A percentile compares a stretch with the other conserved stretches of the same genome.
These are phyloP conservation scores for Genyomyrus donnyi DNA, from an alignment of 2,113 vertebrate genomes.

Conservation along the genomic window DNA sequence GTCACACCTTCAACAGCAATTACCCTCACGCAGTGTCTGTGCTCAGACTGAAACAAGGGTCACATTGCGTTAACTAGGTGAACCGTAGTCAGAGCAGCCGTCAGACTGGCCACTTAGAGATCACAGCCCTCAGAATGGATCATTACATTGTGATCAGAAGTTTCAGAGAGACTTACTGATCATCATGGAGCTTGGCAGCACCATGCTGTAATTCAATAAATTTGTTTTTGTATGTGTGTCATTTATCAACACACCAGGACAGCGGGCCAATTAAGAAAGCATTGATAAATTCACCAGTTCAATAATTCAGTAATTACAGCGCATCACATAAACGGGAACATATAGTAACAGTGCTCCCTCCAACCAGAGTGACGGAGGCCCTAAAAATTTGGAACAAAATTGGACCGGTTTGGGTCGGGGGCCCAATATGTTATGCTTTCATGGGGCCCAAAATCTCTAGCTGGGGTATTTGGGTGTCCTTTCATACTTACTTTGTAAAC, in stretches of 20 bases:
- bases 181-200: neutral
- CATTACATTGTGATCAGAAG: neutral
- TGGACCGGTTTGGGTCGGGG: neutral
- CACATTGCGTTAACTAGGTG: neutral
- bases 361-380: neutral
- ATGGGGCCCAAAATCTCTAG: neutral
- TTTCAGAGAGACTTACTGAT: neutral
- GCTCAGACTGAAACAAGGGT: neutral
- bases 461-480: neutral
- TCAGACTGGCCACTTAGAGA: neutral
- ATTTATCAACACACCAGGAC: neutral
- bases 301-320: neutral
- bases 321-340: neutral
- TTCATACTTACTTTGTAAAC: neutral
- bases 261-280: neutral
- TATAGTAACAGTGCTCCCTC: neutral
- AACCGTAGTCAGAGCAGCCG: neutral
- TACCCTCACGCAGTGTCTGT: neutral
- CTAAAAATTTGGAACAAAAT: neutral
- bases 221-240: neutral
- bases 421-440: neutral
- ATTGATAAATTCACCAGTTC: neutral
- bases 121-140: neutral
- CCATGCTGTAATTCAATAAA: neutral
- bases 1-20: neutral